Evolutionary conservation across 2,797 vertebrate genomes (phyloP), one percentile per base, ranked within the genome.

Genomic region (Pogoniulus pusillus): DNA sequence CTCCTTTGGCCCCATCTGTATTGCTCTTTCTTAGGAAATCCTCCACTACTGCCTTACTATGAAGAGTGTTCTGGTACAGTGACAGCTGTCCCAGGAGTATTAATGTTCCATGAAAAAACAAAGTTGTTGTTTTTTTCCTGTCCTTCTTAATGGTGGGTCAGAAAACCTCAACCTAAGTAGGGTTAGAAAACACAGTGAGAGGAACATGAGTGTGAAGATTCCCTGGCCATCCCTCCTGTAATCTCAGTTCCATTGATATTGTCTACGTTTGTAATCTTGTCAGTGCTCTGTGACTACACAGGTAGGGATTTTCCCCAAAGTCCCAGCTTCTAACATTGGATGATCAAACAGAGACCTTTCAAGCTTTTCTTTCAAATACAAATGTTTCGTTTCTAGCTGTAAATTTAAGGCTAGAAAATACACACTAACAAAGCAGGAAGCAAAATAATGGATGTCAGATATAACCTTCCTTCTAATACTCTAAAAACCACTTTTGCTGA

Each of bases 21-120:
- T 93, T 80, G 91, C 62, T 91, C 27, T 78, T 87, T 49, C 91
- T 85, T 77, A 54, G 86, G 73, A 90, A 94, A 92, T 62, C 63
- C 69, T 90, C 41, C 55, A 45, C 39, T 73, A 20, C 49, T 69
- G 78, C 43, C 66, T 74, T 89, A 65, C 63, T 59, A 65, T 17
- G 32, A 71, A 34, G 54, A 87, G 75, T 63, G 39, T 26, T 29
- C 70, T 89, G 49, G 47, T 70, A 53, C 43, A 71, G 12, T 14
- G 16, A 85, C n/a, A 85, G 34, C 51, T 91, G 24, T 65, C 75
- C 32, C 24, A 65, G 30, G 30, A 90, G 45, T 29, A 47, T 13
- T 77, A 82, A 77, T 53, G 62, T 6, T 12, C 41, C 35, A 51
- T 22, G 47, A n/a, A 77, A 75, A 85, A 10, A 22, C 24, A 20